Evolutionary conservation across 1,140 invertebrate species (phyloP), one percentile per base, ranked within the genome.

Genomic region (Drosophila jambulina): DNA sequence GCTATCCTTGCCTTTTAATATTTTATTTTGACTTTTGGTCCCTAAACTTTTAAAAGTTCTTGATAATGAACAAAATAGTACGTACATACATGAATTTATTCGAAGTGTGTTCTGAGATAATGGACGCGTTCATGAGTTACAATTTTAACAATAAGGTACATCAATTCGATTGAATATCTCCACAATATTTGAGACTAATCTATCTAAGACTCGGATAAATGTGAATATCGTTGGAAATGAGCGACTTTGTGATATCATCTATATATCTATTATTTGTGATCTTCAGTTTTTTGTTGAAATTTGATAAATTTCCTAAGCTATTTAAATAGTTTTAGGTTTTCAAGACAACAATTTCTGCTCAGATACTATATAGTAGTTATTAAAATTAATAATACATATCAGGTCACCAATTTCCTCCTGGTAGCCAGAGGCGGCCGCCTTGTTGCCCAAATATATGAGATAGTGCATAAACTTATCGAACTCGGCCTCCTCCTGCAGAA

Each of bases 391-490:
- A 65, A 93, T 71, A 59, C 81, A 61, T 60, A 93, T 85, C 48
- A 93, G 78, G 61, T 93, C 82, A 29, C 80, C 78, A 36, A 93
- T 91, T 82, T 92, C 86, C 17, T 87, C 82, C 59, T 93, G 91
- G 71, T 93, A 93, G 5, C 92, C 92, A 27, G 80, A 88, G 7
- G 70, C 49, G 13, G 80, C 81, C 29, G 92, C 82, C 69, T 93
- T 93, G 25, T 92, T 85, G 19, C 91, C 91, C 51, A 92, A 65
- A 63, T 93, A 92, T 12, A 93, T 92, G 15, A 84, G 81, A 72
- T 91, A 93, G 8, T 76, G 78, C 29, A 93, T 74, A 4, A 93
- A 86, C 46, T 92, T 93, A 12, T 93, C 69, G 48, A 93, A 93
- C 40, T 93, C 92, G 1, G 62, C 34, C 51, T 92, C 92, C 48